These are phyloP conservation scores for Rosalia funebris DNA, from an alignment of 2,888 invertebrate genomes.

Conservation along the genomic window DNA sequence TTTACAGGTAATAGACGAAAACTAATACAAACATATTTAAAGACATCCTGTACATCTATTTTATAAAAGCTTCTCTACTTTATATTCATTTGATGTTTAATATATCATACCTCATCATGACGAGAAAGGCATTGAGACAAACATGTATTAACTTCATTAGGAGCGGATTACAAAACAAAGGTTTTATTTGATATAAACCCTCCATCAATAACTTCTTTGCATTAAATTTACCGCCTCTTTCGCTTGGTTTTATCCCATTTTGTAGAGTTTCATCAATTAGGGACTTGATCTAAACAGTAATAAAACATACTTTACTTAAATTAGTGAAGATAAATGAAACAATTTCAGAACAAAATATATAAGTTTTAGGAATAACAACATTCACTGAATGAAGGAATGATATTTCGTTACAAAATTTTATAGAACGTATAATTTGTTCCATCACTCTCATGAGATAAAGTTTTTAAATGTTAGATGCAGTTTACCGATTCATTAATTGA, in stretches of 20 bases:
- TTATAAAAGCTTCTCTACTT: not conserved
- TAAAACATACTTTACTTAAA: not conserved
- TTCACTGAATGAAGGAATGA: no score
- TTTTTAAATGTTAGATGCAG: no score
- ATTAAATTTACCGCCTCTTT: not conserved
- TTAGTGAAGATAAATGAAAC: not conserved
- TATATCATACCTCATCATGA: constrained; percentile 9
- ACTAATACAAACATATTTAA: no score
- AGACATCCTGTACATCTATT: no score
- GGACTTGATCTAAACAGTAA: constrained; percentile 3
- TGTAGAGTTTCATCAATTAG: constrained; percentile 1
- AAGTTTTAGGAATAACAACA: no score
- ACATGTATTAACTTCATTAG: constrained; percentile 4
- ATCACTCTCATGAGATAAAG: no score
- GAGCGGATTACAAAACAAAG: constrained; percentile 5
- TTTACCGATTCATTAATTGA: no score
- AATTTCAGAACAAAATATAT: not conserved
- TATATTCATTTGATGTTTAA: not conserved
- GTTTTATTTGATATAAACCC: constrained; percentile 15
- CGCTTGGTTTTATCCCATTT: not conserved
- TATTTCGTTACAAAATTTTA: no score
- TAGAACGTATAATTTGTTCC: no score
- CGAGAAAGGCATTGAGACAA: constrained; percentile 6
- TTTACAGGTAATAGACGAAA: no score
- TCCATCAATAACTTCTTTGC: constrained; percentile 1